Base-by-base conservation (phyloP, 2,888 invertebrate genomes). In the Drosophila mimica region DNA sequence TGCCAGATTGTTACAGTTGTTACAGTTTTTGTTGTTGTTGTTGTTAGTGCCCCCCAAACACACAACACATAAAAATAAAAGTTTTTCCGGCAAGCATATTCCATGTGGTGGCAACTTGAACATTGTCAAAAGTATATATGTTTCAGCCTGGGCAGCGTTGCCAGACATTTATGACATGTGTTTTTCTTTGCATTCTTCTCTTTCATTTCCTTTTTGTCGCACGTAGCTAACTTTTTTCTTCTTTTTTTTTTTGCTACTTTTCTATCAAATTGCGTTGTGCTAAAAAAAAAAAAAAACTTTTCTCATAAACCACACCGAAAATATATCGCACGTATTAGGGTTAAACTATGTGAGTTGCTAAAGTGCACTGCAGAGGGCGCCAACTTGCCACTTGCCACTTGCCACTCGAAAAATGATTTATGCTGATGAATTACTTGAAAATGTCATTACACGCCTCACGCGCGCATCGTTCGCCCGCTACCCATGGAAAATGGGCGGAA, bases 171-270 rank as follows among this genome's bases (percentile, higher is more conserved):
- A 76, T 68, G 69, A 68, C 54, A 34, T 31, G 54, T 51, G 57
- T 52, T 56, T 56, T 54, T 34, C 43, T 33, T 69, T 17, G 25
- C 17, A 31, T 40, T 48, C 38, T 36, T 25, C 25, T 36, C 15
- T 7, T 17, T 34, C 40, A 46, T 34, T 30, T 49, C 53, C 43
- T 40, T 33, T 56, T 46, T 48, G 49, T 51, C 56, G 60, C 89
- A 89, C 89, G 90, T 88, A 85, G 60, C 68, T 59, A 70, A 63
- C 78, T 80, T 82, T 78, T 84, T 77, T 82, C 76, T 53, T 25
- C 11, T 9, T 33, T 30, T 5, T n/a, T 52, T 51, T 43, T 30
- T 40, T 31, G 36, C 62, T 51, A 34, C 48, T 48, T 38, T 38
- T 17, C 25, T 56, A 48, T 62, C n/a, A 7, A 17, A 54, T n/a